Conservation (phyloP, 2,113 vertebrate genomes). For the Azemiops feae region DNA sequence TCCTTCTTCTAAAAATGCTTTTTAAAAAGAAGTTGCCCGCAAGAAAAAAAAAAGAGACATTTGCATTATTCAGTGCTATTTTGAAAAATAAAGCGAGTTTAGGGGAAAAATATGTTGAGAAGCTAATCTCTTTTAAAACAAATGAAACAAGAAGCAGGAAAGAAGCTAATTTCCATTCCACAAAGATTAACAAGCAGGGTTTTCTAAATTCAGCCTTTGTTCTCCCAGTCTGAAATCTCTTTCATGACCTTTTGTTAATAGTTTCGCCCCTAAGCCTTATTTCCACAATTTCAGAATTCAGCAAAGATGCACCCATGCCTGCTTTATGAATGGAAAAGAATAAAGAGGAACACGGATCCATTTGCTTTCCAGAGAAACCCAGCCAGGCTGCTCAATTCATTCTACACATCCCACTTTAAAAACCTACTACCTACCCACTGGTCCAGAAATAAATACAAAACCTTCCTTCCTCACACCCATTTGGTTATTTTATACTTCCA, state of each 20-base stretch:
- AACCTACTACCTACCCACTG: not conserved
- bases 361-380: not conserved
- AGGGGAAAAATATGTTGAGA: not conserved
- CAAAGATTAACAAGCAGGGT: slow-evolving; percentile 9
- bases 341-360: no score
- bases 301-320: not conserved
- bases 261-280: not conserved
- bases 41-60: not conserved
- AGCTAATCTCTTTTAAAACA: not conserved
- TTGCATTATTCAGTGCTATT: not conserved
- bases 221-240: not conserved
- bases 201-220: slow-evolving; percentile 44
- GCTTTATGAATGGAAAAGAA: not conserved
- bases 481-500: not conserved
- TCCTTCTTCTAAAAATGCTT: not conserved
- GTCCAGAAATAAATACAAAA: not conserved
- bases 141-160: not conserved
- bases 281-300: not conserved
- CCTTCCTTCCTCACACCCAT: not conserved
- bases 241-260: not conserved
- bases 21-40: not conserved
- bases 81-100: not conserved
- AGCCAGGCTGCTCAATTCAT: not conserved
- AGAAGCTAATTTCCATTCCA: slow-evolving; percentile 48
- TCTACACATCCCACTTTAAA: not conserved